Percentiles rank a stretch among this genome's conserved stretches.
phyloP scores from a whole-genome alignment of 37 sponge, comb jelly and placozoan species.

The Diacarnus erythraeanus region DNA sequence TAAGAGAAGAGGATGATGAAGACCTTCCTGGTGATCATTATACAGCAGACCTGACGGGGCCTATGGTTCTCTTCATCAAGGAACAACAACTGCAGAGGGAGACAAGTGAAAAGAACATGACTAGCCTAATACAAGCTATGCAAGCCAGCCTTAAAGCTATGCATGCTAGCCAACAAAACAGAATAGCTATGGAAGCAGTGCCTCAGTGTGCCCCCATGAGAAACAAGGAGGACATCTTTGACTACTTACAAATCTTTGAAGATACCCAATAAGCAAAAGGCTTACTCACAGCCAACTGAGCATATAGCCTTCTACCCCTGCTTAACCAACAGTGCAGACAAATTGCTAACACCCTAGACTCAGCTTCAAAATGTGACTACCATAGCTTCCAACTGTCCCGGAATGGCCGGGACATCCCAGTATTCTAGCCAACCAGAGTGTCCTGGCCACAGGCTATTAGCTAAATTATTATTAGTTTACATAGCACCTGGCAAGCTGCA shows the following conservation, averaged over 20 bases:
- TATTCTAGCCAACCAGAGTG: too few relatives aligned
- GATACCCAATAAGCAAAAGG: not conserved
- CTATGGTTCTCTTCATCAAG: not conserved
- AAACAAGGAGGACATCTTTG: not conserved
- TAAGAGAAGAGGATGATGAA: not conserved
- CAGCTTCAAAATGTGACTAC: not conserved
- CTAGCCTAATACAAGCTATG: not conserved
- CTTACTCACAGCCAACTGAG: not conserved
- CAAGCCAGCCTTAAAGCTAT: not conserved
- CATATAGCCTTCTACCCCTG: not conserved
- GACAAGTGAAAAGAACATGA: not conserved
- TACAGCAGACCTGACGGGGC: not conserved
- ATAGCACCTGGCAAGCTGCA: too few relatives aligned
- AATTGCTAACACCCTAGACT: not conserved
- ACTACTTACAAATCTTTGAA: not conserved
- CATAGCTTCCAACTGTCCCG: too few relatives aligned
- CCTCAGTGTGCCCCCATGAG: slow-evolving; percentile 1
- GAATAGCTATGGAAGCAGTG: not conserved
- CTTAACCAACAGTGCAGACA: not conserved
- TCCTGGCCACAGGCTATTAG: too few relatives aligned
- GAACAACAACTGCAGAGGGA: not conserved
- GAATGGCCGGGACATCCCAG: too few relatives aligned
- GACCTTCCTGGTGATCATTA: not conserved
- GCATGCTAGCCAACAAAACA: not conserved
- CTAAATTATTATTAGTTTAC: too few relatives aligned